phyloP scores from a whole-genome alignment of 2,888 invertebrate species.

The Eristalinus sepulchralis region DNA sequence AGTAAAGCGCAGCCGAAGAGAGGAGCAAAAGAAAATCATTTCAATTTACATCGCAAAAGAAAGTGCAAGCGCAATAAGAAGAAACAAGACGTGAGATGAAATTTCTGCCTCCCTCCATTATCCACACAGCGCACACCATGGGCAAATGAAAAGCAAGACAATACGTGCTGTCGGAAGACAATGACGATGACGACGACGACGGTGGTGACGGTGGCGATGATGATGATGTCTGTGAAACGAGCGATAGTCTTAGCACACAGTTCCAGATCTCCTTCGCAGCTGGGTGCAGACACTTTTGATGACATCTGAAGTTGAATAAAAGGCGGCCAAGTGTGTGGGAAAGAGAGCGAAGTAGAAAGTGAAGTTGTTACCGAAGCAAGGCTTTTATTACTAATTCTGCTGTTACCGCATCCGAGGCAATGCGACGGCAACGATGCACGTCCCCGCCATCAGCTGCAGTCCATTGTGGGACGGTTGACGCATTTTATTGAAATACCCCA shows the following conservation, averaged over 20 bases:
- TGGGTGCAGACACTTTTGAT: background rate
- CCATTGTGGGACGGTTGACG: background rate
- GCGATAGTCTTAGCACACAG: background rate
- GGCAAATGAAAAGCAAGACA: background rate
- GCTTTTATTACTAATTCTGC: conserved; percentile 11
- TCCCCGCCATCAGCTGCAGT: background rate
- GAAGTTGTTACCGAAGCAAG: conserved; percentile 20
- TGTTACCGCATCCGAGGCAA: conserved; percentile 7
- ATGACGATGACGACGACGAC: background rate
- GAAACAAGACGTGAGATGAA: background rate
- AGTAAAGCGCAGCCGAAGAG: background rate
- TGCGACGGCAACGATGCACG: background rate
- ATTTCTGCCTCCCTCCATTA: background rate
- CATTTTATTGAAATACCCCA: background rate
- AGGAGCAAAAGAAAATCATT: background rate
- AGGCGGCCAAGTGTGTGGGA: background rate
- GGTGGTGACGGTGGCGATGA: no score
- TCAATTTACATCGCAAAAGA: background rate
- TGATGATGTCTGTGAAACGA: background rate
- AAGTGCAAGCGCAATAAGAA: background rate
- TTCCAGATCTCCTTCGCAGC: background rate
- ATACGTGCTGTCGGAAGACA: background rate
- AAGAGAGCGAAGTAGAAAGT: background rate
- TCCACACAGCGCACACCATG: background rate
- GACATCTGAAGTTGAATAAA: background rate